A percentile compares a stretch with the other conserved stretches of the same genome.
Conservation (phyloP, 2,797 vertebrate genomes). For the Enteromius treurensis region DNA sequence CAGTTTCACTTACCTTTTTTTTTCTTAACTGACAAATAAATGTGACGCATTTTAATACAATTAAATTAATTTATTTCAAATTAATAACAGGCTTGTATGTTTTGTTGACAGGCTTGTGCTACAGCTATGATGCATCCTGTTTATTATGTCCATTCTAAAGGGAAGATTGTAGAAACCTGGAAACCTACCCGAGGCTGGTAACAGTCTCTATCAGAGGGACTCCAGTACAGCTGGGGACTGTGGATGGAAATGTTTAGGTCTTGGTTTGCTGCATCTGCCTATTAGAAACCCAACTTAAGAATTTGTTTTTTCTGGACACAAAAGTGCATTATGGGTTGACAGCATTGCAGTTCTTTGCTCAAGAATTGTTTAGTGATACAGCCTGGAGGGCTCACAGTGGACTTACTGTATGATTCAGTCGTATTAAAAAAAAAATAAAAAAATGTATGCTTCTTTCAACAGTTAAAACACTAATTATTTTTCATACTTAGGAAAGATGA, state of each 20-base stretch:
- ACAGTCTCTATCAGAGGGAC: conserved; percentile 40
- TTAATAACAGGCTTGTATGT: neutral
- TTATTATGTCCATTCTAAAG: conserved; percentile 78
- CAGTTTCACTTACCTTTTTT: no score
- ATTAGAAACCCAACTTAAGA: neutral
- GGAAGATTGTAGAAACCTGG: conserved; percentile 81
- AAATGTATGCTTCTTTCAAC: neutral
- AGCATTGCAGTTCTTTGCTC: neutral
- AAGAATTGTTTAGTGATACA: neutral
- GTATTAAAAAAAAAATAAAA: neutral
- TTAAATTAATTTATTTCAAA: neutral
- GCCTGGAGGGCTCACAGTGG: neutral
- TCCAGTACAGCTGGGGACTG: neutral
- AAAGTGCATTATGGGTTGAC: neutral
- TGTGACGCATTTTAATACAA: no score
- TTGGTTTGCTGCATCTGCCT: neutral
- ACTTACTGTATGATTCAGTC: neutral
- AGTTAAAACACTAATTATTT: neutral
- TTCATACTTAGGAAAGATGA: neutral
- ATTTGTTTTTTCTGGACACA: neutral
- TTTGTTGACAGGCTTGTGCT: conserved; percentile 79
- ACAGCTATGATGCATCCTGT: conserved; percentile 82
- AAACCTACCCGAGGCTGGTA: conserved; percentile 84
- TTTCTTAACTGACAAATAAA: neutral
- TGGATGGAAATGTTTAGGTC: neutral